Base-by-base conservation (phyloP, 1,140 invertebrate genomes). In the Oppia nitens region DNA sequence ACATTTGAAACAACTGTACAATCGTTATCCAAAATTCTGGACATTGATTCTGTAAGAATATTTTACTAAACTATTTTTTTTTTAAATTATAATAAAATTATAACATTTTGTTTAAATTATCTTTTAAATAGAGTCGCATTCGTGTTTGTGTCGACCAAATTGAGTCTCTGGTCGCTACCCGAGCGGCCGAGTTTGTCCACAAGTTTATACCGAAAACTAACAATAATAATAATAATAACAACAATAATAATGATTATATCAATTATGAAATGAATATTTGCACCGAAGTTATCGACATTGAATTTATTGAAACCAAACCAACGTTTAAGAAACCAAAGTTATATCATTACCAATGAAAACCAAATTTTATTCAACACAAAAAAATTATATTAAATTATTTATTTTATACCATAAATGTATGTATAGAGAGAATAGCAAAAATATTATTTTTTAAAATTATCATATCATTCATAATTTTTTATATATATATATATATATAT, bases 1-100 rank as follows among this genome's bases (percentile, higher is more conserved):
- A 14, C 24, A 11, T 52, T 20, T 25, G 45, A 50, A 17, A 23
- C 9, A 9, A 2, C 23, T 24, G 21, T 20, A 4, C 20, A 26
- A 1, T 2, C 3, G 9, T 3, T 52, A 26, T n/a, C 40, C 17
- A 24, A 51, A 49, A 24, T 26, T n/a, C 2, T 57, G 14, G 56
- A 24, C 26, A 57, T 57, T 23, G 56, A 57, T 57, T 48, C 56
- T 17, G 56, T 57, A 57, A 57, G 56, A 1, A 1, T 17, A 49
- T 40, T 25, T 21, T 24, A 23, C 24, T 1, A 49, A 20, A 20
- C 6, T 12, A 49, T n/a, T 11, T 1, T 47, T 47, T 21, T 56
- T n/a, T 24, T 6, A 17, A 56, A 56, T n/a, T 17, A 17, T 20
- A 24, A 11, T 17, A 20, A 27, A 4, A 57, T 29, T 50, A 1